Evolutionary conservation across 2,113 vertebrate genomes (phyloP), one percentile per base, ranked within the genome.

Genomic region (Bothrops jararaca): DNA sequence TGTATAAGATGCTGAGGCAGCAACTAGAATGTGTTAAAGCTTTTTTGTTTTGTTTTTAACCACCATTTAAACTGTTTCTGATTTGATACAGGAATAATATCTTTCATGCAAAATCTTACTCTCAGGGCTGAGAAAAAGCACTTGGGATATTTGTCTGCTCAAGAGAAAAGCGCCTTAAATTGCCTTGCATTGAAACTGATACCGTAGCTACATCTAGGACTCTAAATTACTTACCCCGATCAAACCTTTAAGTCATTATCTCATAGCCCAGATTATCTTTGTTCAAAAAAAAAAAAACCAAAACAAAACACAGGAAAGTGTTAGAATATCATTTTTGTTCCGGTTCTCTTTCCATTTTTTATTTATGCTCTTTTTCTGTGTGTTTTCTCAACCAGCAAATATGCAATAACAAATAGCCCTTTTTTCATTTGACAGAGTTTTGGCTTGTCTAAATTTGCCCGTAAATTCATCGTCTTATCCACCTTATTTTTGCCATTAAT

Each of bases 111-210:
- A 93, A 96, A 88, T 88, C 64, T 96, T 95, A 15, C 85, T 80
- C 94, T 95, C 80, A 95, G 87, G 89, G 86, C 90, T 90, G 22
- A 26, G 87, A 86, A 85, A 80, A 97, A 92, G 95, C 95, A 95
- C 94, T 91, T 87, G 93, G 95, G 94, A 93, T 48, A 80, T 95
- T 90, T 94, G 93, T 90, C 80, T 95, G 42, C 93, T 93, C 50
- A 93, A 95, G 97, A 96, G 94, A 96, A 97, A 95, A 95, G 93
- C 93, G 96, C 95, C 97, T 96, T 53, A 97, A 97, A 95, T 94
- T 8, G 34, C 94, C 48, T 94, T 87, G 86, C 88, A 90, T 9
- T 85, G 91, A 94, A 96, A 96, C 88, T 95, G 95, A 97, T 96
- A 91, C 89, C 45, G 48, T 94, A 95, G 89, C 26, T 94, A 50